These are phyloP conservation scores for Zygaena filipendulae DNA, from an alignment of 2,888 invertebrate genomes.

Conservation along the genomic window DNA sequence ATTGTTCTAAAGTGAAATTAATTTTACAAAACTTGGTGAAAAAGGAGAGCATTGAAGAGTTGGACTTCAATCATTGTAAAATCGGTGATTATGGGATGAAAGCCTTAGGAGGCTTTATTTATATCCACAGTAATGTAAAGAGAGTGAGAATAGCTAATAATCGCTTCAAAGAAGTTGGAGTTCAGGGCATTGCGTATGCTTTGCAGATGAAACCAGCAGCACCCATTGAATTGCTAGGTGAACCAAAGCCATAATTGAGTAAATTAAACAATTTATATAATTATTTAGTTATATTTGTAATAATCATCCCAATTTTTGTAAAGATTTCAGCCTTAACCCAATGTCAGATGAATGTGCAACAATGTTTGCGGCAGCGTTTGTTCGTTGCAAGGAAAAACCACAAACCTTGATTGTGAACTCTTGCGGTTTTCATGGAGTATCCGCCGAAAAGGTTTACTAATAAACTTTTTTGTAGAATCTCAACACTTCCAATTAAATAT, in stretches of 20 bases:
- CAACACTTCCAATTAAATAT: background rate
- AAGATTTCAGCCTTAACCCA: slow-evolving; percentile 72
- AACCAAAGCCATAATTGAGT: background rate
- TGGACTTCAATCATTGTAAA: slow-evolving; percentile 74
- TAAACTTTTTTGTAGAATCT: no score
- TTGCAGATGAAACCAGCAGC: slow-evolving; percentile 57
- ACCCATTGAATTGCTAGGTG: slow-evolving; percentile 56
- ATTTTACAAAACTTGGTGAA: slow-evolving; percentile 64
- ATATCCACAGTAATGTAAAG: slow-evolving; percentile 50
- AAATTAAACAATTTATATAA: background rate
- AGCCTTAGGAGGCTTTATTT: slow-evolving; percentile 70
- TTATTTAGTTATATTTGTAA: no score
- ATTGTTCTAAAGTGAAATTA: slow-evolving; percentile 67
- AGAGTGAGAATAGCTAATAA: slow-evolving; percentile 65
- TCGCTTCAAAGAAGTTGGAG: slow-evolving; percentile 61
- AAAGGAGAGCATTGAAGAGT: slow-evolving; percentile 60
- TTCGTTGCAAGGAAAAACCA: slow-evolving; percentile 63
- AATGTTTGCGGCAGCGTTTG: slow-evolving; percentile 67
- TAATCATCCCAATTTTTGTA: slow-evolving; percentile 1
- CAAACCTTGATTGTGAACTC: slow-evolving; percentile 65
- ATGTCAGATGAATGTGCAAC: slow-evolving; percentile 69
- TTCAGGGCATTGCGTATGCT: slow-evolving; percentile 64
- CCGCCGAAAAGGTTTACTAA: slow-evolving; percentile 63
- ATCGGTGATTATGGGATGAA: slow-evolving; percentile 72
- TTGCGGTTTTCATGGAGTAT: slow-evolving; percentile 62